phyloP scores from a whole-genome alignment of 2,888 invertebrate species.

The Drosophila macrospina region DNA sequence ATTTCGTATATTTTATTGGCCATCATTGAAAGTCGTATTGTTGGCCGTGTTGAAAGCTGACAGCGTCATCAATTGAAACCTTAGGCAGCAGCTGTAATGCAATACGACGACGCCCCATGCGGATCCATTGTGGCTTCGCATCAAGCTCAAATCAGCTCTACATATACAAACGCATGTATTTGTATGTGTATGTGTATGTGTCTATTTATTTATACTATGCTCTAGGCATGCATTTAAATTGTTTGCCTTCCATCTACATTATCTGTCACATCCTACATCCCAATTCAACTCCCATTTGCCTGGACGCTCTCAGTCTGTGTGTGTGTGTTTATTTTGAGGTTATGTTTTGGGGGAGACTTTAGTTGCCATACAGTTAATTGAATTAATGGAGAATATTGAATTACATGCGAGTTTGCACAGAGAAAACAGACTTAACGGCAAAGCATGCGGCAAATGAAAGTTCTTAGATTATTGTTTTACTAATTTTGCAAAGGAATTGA shows the following conservation, averaged over 20 bases:
- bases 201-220: constrained; percentile 5
- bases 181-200: neutral
- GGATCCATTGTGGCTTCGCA: constrained; percentile 32
- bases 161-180: constrained; percentile 7
- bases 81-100: constrained; percentile 43
- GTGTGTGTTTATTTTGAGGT: constrained; percentile 49
- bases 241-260: constrained; percentile 57
- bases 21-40: constrained; percentile 18
- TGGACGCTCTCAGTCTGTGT: constrained; percentile 19
- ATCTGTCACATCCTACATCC: constrained; percentile 29
- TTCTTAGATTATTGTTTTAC: no score
- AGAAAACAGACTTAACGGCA: constrained; percentile 24
- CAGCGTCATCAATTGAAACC: constrained; percentile 50
- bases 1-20: constrained; percentile 45
- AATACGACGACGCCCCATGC: constrained; percentile 28
- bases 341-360: constrained; percentile 33
- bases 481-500: no score
- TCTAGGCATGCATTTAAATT: constrained; percentile 31
- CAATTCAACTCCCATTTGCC: constrained; percentile 25
- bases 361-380: constrained; percentile 62
- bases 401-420: constrained; percentile 42
- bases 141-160: constrained; percentile 28
- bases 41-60: constrained; percentile 20
- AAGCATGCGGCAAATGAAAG: no score
- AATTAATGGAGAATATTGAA: constrained; percentile 66